Evolutionary conservation across 2,888 invertebrate species (phyloP).

Genomic region (Drosophila mercatorum): DNA sequence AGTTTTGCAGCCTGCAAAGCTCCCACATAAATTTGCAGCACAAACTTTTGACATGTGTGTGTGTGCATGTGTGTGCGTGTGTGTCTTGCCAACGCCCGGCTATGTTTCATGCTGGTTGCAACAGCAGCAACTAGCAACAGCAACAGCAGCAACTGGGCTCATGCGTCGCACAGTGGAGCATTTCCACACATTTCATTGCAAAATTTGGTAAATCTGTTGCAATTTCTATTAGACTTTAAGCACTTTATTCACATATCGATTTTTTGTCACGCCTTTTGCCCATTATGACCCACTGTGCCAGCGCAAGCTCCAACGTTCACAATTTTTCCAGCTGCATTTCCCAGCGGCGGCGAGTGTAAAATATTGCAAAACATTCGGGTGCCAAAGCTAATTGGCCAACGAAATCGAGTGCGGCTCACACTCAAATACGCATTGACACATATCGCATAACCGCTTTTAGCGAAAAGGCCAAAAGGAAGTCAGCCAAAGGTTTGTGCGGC

Average conservation of each 20-base stretch:
- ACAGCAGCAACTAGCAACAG: slow-evolving; percentile 11
- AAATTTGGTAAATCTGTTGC: not conserved
- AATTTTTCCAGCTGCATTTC: slow-evolving; percentile 33
- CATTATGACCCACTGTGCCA: not conserved
- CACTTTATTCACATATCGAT: not conserved
- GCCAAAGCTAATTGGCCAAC: slow-evolving; percentile 47
- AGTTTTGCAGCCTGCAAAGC: slow-evolving; percentile 52
- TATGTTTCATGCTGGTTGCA: slow-evolving; percentile 62
- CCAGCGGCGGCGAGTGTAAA: slow-evolving; percentile 14
- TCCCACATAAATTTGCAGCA: slow-evolving; percentile 72
- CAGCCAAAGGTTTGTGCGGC: slow-evolving; percentile 63
- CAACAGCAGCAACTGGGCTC: slow-evolving; percentile 17
- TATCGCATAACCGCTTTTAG: not conserved
- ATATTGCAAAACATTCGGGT: slow-evolving; percentile 29
- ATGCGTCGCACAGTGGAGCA: slow-evolving; percentile 25
- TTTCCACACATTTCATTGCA: slow-evolving; percentile 4
- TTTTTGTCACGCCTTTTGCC: not conserved
- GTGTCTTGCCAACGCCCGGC: slow-evolving; percentile 40
- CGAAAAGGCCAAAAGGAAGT: slow-evolving; percentile 45
- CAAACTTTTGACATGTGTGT: slow-evolving; percentile 17
- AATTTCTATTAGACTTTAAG: not conserved
- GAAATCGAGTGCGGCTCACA: slow-evolving; percentile 8
- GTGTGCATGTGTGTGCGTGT: slow-evolving; percentile 17
- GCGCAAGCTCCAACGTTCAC: slow-evolving; percentile 21
- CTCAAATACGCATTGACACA: slow-evolving; percentile 23